These are phyloP conservation scores for Drosophila maculinotata DNA, from an alignment of 2,888 invertebrate species.

Conservation along the genomic window DNA sequence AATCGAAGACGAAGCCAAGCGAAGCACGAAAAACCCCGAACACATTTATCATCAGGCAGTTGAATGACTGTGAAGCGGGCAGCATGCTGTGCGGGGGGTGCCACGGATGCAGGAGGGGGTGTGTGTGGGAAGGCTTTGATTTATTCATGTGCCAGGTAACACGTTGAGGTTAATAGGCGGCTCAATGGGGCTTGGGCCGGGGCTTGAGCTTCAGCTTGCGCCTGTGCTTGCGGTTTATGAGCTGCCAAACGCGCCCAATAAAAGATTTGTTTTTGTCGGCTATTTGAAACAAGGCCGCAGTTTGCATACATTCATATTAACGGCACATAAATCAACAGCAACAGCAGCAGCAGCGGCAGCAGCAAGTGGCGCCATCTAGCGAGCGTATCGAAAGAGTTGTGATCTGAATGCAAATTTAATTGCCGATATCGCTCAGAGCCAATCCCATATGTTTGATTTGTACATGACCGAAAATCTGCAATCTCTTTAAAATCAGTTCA, in stretches of 20 bases:
- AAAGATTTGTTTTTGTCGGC: slow-evolving; percentile 46
- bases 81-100: neutral
- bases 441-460: neutral
- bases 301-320: slow-evolving; percentile 32
- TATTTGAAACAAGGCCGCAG: slow-evolving; percentile 35
- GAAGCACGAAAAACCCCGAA: slow-evolving; percentile 42
- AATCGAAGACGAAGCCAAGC: slow-evolving; percentile 69
- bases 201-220: slow-evolving; percentile 5
- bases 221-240: slow-evolving; percentile 48
- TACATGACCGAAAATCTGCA: too few relatives aligned
- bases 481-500: too few relatives aligned
- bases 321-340: slow-evolving; percentile 42
- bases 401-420: slow-evolving; percentile 28
- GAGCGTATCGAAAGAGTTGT: slow-evolving; percentile 1
- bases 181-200: slow-evolving; percentile 50
- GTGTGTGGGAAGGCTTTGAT: slow-evolving; percentile 65
- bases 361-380: slow-evolving; percentile 44
- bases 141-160: slow-evolving; percentile 75
- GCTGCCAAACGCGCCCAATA: slow-evolving; percentile 56
- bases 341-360: too few relatives aligned
- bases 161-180: slow-evolving; percentile 74
- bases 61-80: slow-evolving; percentile 32
- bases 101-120: neutral
- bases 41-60: slow-evolving; percentile 69
- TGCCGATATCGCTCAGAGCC: slow-evolving; percentile 3